Conservation (phyloP, 2,888 invertebrate genomes). For the Altica lythri region DNA sequence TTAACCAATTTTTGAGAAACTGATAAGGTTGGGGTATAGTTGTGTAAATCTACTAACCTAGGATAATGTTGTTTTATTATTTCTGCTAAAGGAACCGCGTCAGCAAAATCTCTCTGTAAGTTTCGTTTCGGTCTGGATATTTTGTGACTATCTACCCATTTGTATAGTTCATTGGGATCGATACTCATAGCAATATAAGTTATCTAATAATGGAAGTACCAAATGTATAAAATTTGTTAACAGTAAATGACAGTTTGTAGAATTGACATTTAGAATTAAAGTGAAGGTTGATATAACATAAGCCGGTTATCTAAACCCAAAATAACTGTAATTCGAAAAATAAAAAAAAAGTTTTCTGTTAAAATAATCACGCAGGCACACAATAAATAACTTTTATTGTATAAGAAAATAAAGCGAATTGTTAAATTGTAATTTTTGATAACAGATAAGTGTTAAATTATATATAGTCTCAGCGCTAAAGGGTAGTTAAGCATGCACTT, state of each 20-base stretch:
- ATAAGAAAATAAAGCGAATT: no score
- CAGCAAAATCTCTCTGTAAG: constrained; percentile 76
- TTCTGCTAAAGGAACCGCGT: constrained; percentile 78
- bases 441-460: no score
- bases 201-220: background rate
- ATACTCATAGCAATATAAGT: constrained; percentile 32
- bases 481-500: no score
- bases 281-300: no score
- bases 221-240: constrained; percentile 12
- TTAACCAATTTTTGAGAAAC: constrained; percentile 72
- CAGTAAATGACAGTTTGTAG: constrained; percentile 3
- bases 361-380: no score
- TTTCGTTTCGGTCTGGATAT: constrained; percentile 68
- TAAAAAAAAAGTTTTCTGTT: no score
- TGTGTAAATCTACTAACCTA: constrained; percentile 76
- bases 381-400: no score
- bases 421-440: no score
- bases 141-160: constrained; percentile 62
- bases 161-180: constrained; percentile 56
- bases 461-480: no score
- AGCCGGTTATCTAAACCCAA: no score
- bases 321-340: no score
- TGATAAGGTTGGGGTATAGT: constrained; percentile 74
- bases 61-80: constrained; percentile 72
- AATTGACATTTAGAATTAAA: no score